Evolutionary conservation across 2,113 vertebrate species (phyloP).

Genomic region (Chaetops frenatus): DNA sequence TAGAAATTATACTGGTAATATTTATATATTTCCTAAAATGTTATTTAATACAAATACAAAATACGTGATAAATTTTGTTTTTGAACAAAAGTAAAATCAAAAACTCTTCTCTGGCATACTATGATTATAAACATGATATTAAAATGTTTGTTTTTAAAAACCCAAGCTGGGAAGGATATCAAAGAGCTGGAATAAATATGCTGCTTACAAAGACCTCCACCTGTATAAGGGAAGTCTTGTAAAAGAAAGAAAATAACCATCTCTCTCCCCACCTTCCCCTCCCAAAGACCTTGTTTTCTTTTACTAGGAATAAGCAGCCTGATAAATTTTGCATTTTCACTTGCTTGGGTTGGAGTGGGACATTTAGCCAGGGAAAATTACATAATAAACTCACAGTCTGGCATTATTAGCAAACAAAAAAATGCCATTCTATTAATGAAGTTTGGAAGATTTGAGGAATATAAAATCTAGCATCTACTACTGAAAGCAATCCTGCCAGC

Average conservation of each 20-base stretch:
- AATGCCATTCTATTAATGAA: neutral
- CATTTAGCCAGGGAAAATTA: neutral
- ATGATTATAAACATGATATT: neutral
- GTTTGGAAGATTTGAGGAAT: neutral
- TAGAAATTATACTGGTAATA: neutral
- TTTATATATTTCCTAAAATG: neutral
- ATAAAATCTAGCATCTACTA: neutral
- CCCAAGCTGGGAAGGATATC: neutral
- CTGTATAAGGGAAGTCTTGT: neutral
- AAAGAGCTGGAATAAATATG: neutral
- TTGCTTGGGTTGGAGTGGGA: neutral
- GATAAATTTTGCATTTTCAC: neutral
- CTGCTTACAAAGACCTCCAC: neutral
- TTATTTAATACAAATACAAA: neutral
- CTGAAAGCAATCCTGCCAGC: neutral
- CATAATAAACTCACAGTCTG: neutral
- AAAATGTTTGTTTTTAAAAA: neutral
- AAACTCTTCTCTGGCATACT: neutral
- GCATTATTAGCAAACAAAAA: neutral
- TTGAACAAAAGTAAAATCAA: neutral
- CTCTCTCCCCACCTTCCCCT: rapidly evolving
- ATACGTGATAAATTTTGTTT: neutral
- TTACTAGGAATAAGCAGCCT: neutral
- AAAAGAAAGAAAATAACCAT: neutral
- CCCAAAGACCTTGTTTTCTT: neutral